phyloP scores from a whole-genome alignment of 2,113 vertebrate species.

The Onychostoma macrolepis region DNA sequence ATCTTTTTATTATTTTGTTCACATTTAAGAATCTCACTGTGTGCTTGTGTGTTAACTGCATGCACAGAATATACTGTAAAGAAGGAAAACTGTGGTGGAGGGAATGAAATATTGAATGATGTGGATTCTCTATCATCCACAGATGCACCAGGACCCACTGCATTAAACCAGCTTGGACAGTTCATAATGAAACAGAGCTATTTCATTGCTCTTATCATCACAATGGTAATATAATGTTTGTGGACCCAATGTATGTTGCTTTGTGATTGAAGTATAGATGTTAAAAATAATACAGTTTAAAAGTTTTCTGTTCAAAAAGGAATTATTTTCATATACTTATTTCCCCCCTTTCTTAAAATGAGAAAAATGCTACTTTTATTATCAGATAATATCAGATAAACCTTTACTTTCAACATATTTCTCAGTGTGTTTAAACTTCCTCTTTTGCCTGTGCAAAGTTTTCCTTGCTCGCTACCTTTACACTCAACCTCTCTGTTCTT shows the following conservation, averaged over 20 bases:
- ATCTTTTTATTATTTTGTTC: neutral
- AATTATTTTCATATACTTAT: too few relatives aligned
- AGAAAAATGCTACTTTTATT: too few relatives aligned
- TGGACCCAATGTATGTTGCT: neutral
- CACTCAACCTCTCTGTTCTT: too few relatives aligned
- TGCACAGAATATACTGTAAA: slow-evolving; percentile 11
- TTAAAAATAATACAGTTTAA: too few relatives aligned
- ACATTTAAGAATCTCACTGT: neutral
- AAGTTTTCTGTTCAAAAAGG: too few relatives aligned
- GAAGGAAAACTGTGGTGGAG: slow-evolving; percentile 35
- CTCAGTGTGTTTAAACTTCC: too few relatives aligned
- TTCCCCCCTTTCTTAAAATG: too few relatives aligned
- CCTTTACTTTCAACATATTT: too few relatives aligned
- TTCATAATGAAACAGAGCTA: slow-evolving; percentile 83
- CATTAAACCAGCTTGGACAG: slow-evolving; percentile 68
- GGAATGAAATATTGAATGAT: slow-evolving; percentile 29
- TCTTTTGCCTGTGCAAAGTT: too few relatives aligned
- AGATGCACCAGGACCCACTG: slow-evolving; percentile 56
- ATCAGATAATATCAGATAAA: too few relatives aligned
- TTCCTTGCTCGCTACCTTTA: too few relatives aligned
- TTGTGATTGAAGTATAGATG: neutral
- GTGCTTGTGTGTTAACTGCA: slow-evolving; percentile 6
- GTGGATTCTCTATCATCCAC: slow-evolving; percentile 52
- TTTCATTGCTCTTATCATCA: slow-evolving; percentile 77
- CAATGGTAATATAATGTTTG: slow-evolving; percentile 75